A percentile compares a stretch with the other conserved stretches of the same genome.
Evolutionary conservation across 2,797 vertebrate species (phyloP).

Genomic region (Chromobotia macracanthus): DNA sequence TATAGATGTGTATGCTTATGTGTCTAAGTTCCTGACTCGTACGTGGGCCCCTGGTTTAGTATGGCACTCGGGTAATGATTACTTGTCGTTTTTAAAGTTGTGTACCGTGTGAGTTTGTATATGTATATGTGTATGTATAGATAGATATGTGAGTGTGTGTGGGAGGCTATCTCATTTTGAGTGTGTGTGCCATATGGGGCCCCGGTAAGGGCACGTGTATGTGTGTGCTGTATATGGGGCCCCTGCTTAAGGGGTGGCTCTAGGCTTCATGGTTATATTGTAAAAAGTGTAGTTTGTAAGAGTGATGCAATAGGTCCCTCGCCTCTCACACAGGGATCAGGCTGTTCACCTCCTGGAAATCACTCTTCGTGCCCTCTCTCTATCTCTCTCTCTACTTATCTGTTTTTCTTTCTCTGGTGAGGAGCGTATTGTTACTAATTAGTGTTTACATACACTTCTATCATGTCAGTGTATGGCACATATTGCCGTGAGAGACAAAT

Average conservation of each 20-base stretch:
- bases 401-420: background rate
- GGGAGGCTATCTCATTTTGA: background rate
- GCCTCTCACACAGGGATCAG: conserved; percentile 1
- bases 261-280: conserved; percentile 8
- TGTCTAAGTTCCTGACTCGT: background rate
- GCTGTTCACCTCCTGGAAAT: conserved; percentile 19
- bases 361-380: background rate
- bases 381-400: background rate
- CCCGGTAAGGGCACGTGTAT: background rate
- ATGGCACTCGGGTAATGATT: background rate
- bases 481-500: conserved; percentile 7
- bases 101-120: conserved; percentile 14
- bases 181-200: conserved; percentile 16
- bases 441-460: background rate
- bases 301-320: conserved; percentile 30
- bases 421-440: conserved; percentile 2
- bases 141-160: background rate
- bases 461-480: conserved; percentile 10
- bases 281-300: conserved; percentile 8
- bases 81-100: background rate
- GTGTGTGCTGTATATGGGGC: background rate
- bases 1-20: background rate
- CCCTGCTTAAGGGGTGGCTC: conserved; percentile 21
- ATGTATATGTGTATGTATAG: background rate
- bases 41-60: background rate